A percentile compares a stretch with the other conserved stretches of the same genome.
phyloP scores from a whole-genome alignment of 1,140 invertebrate genomes.

The Nasonia longicornis region DNA sequence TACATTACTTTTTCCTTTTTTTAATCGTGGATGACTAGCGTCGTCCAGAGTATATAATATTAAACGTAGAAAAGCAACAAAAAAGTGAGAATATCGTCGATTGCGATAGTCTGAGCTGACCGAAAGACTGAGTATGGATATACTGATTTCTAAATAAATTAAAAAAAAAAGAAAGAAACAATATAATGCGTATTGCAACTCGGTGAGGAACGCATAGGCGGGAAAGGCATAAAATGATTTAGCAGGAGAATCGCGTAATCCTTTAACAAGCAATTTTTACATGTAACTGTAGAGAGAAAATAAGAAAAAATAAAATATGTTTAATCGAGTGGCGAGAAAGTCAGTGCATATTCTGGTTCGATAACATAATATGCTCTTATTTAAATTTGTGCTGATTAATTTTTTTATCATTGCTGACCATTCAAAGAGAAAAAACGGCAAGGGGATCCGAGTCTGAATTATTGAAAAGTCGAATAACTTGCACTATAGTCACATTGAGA shows the following conservation, averaged over 20 bases:
- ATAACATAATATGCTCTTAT: conserved; percentile 24
- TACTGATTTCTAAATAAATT: conserved; percentile 41
- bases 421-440: conserved; percentile 23
- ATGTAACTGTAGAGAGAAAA: conserved; percentile 26
- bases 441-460: conserved; percentile 17
- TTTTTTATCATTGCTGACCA: conserved; percentile 10
- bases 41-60: conserved; percentile 24
- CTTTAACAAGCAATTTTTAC: conserved; percentile 42
- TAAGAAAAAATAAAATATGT: conserved; percentile 16
- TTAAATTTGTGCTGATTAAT: conserved; percentile 7
- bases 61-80: conserved; percentile 10
- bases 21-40: conserved; percentile 11
- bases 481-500: conserved; percentile 1
- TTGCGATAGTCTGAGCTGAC: conserved; percentile 35
- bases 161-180: conserved; percentile 26
- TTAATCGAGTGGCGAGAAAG: conserved; percentile 43
- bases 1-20: conserved; percentile 36
- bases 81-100: conserved; percentile 36
- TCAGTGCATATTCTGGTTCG: conserved; percentile 31
- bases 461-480: conserved; percentile 32
- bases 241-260: conserved; percentile 30
- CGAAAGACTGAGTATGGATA: conserved; percentile 49
- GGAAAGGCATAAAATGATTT: conserved; percentile 4
- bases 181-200: conserved; percentile 7
- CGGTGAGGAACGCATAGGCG: not conserved